These are phyloP conservation scores for Campoletis sonorensis DNA, from an alignment of 1,140 invertebrate genomes.

Conservation along the genomic window DNA sequence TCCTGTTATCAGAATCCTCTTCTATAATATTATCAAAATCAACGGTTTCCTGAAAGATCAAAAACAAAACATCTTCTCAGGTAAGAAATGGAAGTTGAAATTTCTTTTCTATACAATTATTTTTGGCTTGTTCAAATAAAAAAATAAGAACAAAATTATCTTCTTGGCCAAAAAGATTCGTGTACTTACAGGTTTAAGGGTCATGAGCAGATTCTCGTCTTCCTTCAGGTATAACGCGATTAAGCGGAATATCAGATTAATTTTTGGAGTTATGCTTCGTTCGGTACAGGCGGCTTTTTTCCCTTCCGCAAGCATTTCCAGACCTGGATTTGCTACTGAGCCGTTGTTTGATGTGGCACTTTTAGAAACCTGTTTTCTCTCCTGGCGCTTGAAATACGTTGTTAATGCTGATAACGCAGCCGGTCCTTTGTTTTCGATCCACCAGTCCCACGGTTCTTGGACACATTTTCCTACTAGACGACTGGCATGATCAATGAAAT, in stretches of 20 bases:
- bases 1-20: too few species aligned
- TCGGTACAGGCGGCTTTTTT: conserved; percentile 19
- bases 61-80: too few species aligned
- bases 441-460: conserved; percentile 1
- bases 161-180: too few species aligned
- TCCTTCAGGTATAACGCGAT: conserved; percentile 33
- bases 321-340: background rate
- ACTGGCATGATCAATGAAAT: conserved; percentile 28
- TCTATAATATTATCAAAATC: too few species aligned
- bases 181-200: background rate
- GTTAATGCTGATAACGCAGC: background rate
- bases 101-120: too few species aligned
- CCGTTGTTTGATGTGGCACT: conserved; percentile 1
- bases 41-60: too few species aligned
- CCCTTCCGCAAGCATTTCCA: conserved; percentile 4
- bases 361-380: conserved; percentile 17
- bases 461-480: conserved; percentile 29
- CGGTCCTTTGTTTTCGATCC: conserved; percentile 14
- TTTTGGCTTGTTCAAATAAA: too few species aligned
- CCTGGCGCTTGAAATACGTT: background rate
- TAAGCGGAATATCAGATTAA: conserved; percentile 25
- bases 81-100: too few species aligned
- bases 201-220: background rate
- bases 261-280: background rate
- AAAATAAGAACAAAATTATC: too few species aligned